Conservation (phyloP, 2,113 vertebrate genomes). For the Mus spicilegus region DNA sequence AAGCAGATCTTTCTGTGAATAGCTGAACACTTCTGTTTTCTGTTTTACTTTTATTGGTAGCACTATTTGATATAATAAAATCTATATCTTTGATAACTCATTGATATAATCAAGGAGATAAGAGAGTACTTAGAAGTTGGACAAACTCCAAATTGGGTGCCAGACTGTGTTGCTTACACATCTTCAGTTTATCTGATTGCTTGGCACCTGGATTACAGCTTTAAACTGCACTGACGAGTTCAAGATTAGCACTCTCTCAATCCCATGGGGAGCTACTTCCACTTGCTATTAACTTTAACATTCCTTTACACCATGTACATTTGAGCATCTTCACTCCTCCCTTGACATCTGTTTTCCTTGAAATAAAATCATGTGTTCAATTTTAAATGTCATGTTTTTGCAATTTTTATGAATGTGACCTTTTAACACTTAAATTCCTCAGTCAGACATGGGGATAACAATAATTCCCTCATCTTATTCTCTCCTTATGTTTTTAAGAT, state of each 20-base stretch:
- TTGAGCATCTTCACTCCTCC: neutral
- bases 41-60: neutral
- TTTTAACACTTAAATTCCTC: constrained; percentile 8
- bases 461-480: neutral
- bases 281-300: neutral
- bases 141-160: neutral
- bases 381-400: neutral
- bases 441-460: neutral
- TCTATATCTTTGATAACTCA: neutral
- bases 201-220: neutral
- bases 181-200: neutral
- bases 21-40: neutral
- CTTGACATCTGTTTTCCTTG: neutral
- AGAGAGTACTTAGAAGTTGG: neutral
- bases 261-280: neutral
- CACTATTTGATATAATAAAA: too few species aligned
- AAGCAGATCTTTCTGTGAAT: neutral
- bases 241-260: neutral
- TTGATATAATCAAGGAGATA: neutral
- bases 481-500: neutral
- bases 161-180: neutral
- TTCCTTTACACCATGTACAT: neutral
- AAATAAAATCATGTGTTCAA: neutral
- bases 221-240: neutral
- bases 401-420: neutral